Evolutionary conservation across 92 coral and sea anemone species (phyloP).

Genomic region (Zoanthus sociatus): DNA sequence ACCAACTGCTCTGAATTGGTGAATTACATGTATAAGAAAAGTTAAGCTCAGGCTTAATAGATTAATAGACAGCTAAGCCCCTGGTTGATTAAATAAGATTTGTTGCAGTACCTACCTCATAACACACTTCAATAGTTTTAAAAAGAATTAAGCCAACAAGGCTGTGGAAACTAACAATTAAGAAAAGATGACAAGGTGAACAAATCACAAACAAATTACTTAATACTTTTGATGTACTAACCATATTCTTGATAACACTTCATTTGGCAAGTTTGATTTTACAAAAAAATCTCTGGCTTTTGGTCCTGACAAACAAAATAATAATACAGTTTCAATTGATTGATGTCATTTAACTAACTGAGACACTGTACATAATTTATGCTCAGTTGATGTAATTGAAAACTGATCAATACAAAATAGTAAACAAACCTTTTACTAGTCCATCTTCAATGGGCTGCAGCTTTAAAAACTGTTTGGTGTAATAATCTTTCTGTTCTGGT

Average conservation of each 20-base stretch:
- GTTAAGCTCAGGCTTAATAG: too few relatives aligned
- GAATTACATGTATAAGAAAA: too few relatives aligned
- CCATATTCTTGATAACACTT: conserved; percentile 94
- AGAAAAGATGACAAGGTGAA: not conserved
- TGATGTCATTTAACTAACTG: not conserved
- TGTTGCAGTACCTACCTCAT: too few relatives aligned
- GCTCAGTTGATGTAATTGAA: too few relatives aligned
- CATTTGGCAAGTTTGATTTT: conserved; percentile 88
- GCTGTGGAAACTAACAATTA: too few relatives aligned
- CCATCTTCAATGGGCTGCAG: conserved; percentile 93
- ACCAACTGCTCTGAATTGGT: too few relatives aligned
- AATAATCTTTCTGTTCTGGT: conserved; percentile 91
- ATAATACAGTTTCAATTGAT: not conserved
- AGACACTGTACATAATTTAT: not conserved
- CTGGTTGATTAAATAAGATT: too few relatives aligned
- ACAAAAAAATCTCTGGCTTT: conserved; percentile 97
- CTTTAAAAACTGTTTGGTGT: conserved; percentile 86
- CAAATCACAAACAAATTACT: not conserved
- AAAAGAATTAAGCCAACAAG: too few relatives aligned
- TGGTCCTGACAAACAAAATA: conserved; percentile 70
- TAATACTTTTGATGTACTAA: conserved; percentile 32
- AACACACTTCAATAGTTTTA: too few relatives aligned
- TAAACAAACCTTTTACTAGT: conserved; percentile 80
- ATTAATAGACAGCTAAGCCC: too few relatives aligned
- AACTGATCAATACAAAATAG: too few relatives aligned